A percentile compares a stretch with the other conserved stretches of the same genome.
Conservation (phyloP, 2,113 vertebrate genomes). For the Urocitellus parryii region DNA sequence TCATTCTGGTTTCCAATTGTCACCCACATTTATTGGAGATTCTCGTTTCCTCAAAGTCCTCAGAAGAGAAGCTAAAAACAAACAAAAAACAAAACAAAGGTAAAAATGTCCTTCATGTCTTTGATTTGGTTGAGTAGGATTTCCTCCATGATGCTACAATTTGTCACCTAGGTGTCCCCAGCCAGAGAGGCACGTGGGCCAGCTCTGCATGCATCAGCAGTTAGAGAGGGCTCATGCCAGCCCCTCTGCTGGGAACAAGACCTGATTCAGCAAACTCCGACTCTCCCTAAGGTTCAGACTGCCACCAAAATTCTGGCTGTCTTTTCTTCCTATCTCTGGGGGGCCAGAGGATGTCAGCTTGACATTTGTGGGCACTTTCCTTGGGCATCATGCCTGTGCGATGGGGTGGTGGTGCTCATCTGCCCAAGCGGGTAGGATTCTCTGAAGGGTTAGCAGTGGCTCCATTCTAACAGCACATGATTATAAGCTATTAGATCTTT, state of each 20-base stretch:
- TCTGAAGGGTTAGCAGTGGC: background rate
- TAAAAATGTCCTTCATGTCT: background rate
- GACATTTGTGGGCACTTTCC: background rate
- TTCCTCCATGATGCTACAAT: fast-evolving
- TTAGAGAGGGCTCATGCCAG: background rate
- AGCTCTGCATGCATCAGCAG: background rate
- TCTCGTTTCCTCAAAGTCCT: background rate
- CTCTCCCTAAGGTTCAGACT: background rate
- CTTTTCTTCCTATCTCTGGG: background rate
- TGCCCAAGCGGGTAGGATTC: background rate
- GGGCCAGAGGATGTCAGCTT: background rate
- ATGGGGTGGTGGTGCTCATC: fast-evolving
- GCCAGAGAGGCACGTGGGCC: background rate
- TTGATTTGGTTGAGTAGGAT: fast-evolving
- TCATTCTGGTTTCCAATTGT: background rate
- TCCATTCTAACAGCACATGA: background rate
- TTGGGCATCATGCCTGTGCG: background rate
- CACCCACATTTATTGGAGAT: background rate
- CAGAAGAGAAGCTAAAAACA: background rate
- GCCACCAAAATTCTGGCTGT: background rate
- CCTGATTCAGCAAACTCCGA: background rate
- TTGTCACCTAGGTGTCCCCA: fast-evolving
- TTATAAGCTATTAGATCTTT: background rate
- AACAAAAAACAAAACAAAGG: background rate
- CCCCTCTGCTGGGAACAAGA: background rate